Conservation (phyloP, 2,113 vertebrate genomes). For the Ursus arctos region DNA sequence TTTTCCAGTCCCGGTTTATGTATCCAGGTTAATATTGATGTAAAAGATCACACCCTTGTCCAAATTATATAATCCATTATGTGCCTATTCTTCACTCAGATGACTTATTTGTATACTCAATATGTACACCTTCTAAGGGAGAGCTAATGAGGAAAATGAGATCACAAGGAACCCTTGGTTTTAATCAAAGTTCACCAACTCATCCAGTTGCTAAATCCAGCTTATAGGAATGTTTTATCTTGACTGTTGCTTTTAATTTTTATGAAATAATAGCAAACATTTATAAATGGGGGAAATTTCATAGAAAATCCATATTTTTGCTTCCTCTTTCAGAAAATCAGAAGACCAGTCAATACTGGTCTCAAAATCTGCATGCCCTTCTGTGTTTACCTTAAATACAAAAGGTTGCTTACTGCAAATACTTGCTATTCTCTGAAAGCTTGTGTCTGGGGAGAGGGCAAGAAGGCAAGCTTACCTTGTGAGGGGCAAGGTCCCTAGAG, state of each 20-base stretch:
- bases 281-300: background rate
- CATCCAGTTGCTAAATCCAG: background rate
- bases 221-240: background rate
- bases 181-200: constrained; percentile 1
- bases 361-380: constrained; percentile 23
- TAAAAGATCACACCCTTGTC: constrained; percentile 8
- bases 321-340: constrained; percentile 21
- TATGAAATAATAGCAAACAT: background rate
- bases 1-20: background rate
- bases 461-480: background rate
- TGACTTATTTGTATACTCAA: background rate
- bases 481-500: background rate
- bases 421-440: background rate
- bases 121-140: background rate
- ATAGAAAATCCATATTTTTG: background rate
- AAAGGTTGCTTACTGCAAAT: background rate
- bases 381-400: background rate
- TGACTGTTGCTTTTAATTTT: background rate
- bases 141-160: background rate
- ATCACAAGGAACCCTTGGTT: constrained; percentile 34
- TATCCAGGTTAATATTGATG: background rate
- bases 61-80: background rate
- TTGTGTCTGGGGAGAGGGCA: background rate
- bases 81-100: background rate
- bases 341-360: background rate